Conservation (phyloP, 2,888 invertebrate species). For the Nezara viridula region DNA sequence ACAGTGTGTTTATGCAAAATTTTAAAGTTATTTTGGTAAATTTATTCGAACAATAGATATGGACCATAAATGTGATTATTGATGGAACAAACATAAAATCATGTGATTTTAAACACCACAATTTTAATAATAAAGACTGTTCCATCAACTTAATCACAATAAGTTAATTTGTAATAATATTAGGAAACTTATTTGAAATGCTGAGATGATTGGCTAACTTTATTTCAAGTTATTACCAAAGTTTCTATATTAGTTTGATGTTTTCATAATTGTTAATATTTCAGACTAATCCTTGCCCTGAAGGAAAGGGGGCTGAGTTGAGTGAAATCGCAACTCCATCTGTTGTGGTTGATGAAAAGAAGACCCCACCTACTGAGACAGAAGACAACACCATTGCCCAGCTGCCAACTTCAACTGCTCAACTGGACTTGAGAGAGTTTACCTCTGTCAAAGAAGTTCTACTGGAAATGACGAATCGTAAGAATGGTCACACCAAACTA, state of each 20-base stretch:
- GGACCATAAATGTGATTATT: no score
- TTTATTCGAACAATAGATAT: no score
- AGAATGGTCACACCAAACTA: slow-evolving; percentile 49
- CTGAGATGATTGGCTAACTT: not conserved
- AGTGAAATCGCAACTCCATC: slow-evolving; percentile 22
- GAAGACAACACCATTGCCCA: not conserved
- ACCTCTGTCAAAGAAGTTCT: slow-evolving; percentile 45
- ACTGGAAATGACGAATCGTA: slow-evolving; percentile 51
- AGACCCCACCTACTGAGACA: not conserved
- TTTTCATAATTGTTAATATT: not conserved
- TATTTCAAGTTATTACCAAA: not conserved
- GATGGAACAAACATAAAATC: no score
- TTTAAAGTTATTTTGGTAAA: no score
- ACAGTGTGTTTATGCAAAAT: no score
- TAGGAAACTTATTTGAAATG: not conserved
- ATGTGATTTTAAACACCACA: no score
- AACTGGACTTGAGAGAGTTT: not conserved
- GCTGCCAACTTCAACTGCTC: not conserved
- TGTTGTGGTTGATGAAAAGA: not conserved
- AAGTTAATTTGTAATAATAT: not conserved
- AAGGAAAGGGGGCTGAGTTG: slow-evolving; percentile 13
- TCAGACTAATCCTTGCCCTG: slow-evolving; percentile 3
- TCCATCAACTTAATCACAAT: no score
- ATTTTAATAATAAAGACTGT: no score
- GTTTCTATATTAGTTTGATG: not conserved